Conservation (phyloP, 1,140 invertebrate species). For the Coenobita brevimanus region DNA sequence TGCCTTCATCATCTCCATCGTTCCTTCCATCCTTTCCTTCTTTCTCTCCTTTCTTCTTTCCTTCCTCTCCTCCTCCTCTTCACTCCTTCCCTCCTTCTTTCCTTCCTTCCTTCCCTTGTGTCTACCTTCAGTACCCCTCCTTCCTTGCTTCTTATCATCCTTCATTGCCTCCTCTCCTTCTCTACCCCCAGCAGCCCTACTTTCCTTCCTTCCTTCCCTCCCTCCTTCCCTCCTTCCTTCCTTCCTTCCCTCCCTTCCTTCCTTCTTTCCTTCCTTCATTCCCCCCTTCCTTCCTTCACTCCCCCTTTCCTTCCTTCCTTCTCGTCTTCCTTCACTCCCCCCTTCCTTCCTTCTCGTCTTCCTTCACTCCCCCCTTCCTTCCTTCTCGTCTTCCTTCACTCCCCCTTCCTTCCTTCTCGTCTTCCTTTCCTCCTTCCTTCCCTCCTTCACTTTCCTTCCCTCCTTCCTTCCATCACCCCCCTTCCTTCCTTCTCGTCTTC, state of each 20-base stretch:
- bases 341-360: neutral
- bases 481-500: neutral
- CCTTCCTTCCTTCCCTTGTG: no score
- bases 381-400: no score
- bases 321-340: neutral
- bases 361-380: neutral
- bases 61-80: neutral
- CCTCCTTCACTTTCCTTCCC: no score
- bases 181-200: neutral
- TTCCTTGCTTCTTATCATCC: neutral
- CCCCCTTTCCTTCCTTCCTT: neutral
- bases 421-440: neutral
- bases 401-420: neutral
- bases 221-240: neutral
- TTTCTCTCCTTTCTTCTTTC: neutral
- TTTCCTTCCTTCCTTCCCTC: neutral
- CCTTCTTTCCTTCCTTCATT: neutral
- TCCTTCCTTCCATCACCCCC: no score
- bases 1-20: neutral
- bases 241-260: neutral
- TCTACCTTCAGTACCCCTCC: neutral
- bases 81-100: neutral
- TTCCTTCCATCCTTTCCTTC: no score
- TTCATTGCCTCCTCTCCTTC: neutral
- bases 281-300: neutral